A percentile compares a stretch with the other conserved stretches of the same genome.
These are phyloP conservation scores for Pollenia labialis DNA, from an alignment of 2,888 invertebrate genomes.

Conservation along the genomic window DNA sequence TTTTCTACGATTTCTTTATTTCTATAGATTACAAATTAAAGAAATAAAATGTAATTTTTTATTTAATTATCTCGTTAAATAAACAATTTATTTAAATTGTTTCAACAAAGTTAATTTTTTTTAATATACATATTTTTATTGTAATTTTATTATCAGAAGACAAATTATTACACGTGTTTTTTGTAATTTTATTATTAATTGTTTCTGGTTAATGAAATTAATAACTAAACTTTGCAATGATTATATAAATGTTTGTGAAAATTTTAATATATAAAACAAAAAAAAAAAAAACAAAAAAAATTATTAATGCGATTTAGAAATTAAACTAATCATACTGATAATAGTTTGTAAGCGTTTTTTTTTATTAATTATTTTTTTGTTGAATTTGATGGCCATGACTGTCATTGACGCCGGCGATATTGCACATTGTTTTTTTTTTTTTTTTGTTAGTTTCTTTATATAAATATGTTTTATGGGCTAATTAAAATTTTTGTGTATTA, in stretches of 20 bases:
- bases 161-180: constrained; percentile 65
- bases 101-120: constrained; percentile 32
- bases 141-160: constrained; percentile 54
- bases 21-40: background rate
- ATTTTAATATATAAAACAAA: background rate
- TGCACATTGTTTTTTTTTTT: constrained; percentile 35
- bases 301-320: constrained; percentile 53
- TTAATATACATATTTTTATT: constrained; percentile 13
- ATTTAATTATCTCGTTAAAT: constrained; percentile 22
- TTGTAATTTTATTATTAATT: constrained; percentile 49
- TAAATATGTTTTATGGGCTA: constrained; percentile 3
- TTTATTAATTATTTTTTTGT: constrained; percentile 21
- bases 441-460: constrained; percentile 19
- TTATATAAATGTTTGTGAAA: background rate
- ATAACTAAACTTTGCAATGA: background rate
- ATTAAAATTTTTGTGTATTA: constrained; percentile 14
- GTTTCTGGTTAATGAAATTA: constrained; percentile 35
- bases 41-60: background rate
- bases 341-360: constrained; percentile 30
- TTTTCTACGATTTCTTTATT: background rate
- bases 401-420: constrained; percentile 68
- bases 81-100: constrained; percentile 51
- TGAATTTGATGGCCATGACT: constrained; percentile 57
- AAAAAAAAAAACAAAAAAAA: background rate
- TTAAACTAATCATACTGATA: constrained; percentile 50